A percentile compares a stretch with the other conserved stretches of the same genome.
These are phyloP conservation scores for Steatocranus sp. DNA, from an alignment of 2,797 vertebrate species.

Conservation along the genomic window DNA sequence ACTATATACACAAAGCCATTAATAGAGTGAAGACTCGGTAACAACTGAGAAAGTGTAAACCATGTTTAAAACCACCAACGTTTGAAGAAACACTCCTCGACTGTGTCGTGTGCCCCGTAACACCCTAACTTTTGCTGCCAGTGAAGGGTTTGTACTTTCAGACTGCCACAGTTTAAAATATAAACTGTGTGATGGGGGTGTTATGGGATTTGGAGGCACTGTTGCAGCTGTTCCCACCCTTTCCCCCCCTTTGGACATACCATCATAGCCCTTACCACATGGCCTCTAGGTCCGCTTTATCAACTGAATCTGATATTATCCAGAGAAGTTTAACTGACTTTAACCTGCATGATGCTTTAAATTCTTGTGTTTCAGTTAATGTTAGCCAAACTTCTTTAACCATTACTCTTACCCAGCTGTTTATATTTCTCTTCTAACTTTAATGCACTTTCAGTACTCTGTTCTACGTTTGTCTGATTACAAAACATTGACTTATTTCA, in stretches of 20 bases:
- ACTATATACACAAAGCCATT: background rate
- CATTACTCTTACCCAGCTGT: background rate
- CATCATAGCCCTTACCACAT: background rate
- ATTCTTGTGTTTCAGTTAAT: background rate
- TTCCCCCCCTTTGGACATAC: background rate
- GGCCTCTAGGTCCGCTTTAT: background rate
- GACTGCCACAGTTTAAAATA: background rate
- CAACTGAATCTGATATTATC: background rate
- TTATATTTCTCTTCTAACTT: background rate
- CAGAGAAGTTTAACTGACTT: background rate
- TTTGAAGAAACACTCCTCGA: background rate
- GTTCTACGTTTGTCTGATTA: accelerated
- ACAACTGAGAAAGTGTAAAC: background rate
- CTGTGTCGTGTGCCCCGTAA: background rate
- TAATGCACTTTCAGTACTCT: background rate
- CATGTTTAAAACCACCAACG: background rate
- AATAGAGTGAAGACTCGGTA: background rate
- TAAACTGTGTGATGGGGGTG: background rate
- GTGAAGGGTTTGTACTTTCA: background rate
- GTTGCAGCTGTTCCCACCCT: background rate
- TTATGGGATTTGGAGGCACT: background rate
- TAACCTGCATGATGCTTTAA: background rate
- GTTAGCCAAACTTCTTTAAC: background rate
- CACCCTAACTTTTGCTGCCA: background rate
- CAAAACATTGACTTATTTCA: background rate